Evolutionary conservation across 2,888 invertebrate genomes (phyloP).

Genomic region (Aromia moschata): DNA sequence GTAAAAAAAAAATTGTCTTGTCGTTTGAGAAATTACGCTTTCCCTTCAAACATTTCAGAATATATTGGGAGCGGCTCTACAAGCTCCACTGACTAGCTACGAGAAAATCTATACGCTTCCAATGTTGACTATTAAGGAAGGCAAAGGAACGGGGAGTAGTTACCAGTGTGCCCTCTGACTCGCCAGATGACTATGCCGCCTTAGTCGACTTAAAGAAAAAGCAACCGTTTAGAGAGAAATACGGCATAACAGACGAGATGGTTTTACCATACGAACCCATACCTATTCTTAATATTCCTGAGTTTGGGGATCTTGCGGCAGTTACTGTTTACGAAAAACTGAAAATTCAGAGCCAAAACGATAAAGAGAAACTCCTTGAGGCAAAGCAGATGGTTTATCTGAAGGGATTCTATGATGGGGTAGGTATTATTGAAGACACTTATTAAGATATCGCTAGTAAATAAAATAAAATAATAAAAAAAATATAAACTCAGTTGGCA

Average conservation of each 20-base stretch:
- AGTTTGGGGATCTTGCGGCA: constrained; percentile 86
- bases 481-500: too few species aligned
- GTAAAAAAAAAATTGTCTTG: constrained; percentile 14
- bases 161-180: constrained; percentile 97
- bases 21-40: too few species aligned
- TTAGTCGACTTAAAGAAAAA: constrained; percentile 95
- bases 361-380: constrained; percentile 89
- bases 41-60: constrained; percentile 65
- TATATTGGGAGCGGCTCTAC: constrained; percentile 83
- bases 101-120: constrained; percentile 90
- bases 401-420: constrained; percentile 96
- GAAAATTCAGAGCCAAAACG: constrained; percentile 98
- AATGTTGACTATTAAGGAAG: constrained; percentile 97
- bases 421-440: constrained; percentile 59
- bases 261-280: constrained; percentile 66
- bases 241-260: constrained; percentile 85
- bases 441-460: too few species aligned
- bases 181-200: constrained; percentile 98
- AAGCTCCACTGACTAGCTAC: constrained; percentile 87
- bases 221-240: constrained; percentile 93
- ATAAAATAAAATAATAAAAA: too few species aligned
- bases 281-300: constrained; percentile 92
- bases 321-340: constrained; percentile 84
- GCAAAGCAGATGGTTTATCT: constrained; percentile 97
- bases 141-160: constrained; percentile 99